Conservation (phyloP, 1,140 invertebrate species). For the Drosophila santomea region DNA sequence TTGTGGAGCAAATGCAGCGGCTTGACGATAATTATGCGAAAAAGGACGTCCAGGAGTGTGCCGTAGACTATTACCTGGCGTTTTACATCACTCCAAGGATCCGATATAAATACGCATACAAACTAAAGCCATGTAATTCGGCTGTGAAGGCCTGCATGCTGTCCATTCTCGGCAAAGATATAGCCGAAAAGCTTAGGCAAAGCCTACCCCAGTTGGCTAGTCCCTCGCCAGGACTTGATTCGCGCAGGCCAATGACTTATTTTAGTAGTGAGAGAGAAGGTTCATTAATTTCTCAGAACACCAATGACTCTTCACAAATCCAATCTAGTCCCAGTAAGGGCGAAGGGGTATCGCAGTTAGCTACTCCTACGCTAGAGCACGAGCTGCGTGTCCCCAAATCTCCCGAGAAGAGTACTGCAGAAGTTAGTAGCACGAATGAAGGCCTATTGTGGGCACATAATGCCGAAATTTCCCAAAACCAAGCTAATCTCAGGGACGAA, state of each 20-base stretch:
- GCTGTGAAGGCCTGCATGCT: constrained; percentile 24
- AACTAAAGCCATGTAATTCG: neutral
- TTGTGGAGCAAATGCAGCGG: constrained; percentile 30
- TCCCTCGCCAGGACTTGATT: neutral
- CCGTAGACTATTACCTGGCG: constrained; percentile 36
- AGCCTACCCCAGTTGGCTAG: neutral
- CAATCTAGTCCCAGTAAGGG: neutral
- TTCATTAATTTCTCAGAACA: neutral
- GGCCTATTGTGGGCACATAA: no score
- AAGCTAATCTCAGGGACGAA: no score
- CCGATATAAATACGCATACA: constrained; percentile 28
- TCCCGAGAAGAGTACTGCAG: neutral
- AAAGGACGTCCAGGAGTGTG: constrained; percentile 39
- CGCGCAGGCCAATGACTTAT: neutral
- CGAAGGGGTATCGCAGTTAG: neutral
- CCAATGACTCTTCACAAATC: neutral
- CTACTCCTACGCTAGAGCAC: neutral
- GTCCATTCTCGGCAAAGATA: constrained; percentile 2
- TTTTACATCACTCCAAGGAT: constrained; percentile 57
- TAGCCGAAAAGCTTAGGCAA: neutral
- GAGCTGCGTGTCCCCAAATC: neutral
- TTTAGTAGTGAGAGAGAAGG: no score
- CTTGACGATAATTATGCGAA: constrained; percentile 12
- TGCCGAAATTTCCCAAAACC: no score
- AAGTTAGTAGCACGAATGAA: no score